Conservation (phyloP, 2,797 vertebrate species). For the Cyclopterus lumpus region DNA sequence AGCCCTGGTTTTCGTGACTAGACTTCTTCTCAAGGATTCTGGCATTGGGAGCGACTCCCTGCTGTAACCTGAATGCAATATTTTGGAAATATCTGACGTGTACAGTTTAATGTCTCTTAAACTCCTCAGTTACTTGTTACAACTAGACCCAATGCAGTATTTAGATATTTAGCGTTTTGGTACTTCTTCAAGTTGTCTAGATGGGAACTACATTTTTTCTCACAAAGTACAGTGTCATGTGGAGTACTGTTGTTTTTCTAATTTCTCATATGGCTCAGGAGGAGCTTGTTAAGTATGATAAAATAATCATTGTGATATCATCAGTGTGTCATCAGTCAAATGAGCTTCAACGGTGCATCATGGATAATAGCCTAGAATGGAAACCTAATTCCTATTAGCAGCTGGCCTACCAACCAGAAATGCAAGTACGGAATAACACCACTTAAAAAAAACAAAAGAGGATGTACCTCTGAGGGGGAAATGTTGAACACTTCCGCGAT, state of each 20-base stretch:
- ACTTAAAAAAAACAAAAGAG: no score
- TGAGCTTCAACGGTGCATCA: constrained; percentile 51
- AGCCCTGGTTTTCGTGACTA: constrained; percentile 23
- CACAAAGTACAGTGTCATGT: not conserved
- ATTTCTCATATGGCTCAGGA: not conserved
- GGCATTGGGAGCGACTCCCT: constrained; percentile 8
- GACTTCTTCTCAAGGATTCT: constrained; percentile 37
- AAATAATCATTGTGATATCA: not conserved
- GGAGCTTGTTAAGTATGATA: not conserved
- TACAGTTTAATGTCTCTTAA: no score
- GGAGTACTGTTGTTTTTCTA: not conserved
- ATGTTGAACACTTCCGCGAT: constrained; percentile 96
- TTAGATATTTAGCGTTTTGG: no score
- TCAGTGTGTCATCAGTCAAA: constrained; percentile 20
- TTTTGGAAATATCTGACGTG: no score
- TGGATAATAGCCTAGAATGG: constrained; percentile 55
- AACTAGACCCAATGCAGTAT: not conserved
- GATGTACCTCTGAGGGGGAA: constrained; percentile 92
- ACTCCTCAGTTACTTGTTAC: no score
- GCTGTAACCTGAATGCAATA: not conserved
- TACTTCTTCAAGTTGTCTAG: not conserved
- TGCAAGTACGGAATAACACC: not conserved
- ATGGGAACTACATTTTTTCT: constrained; percentile 2
- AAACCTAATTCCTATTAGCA: constrained; percentile 57
- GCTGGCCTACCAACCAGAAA: constrained; percentile 18